These are phyloP conservation scores for Steatornis caripensis DNA, from an alignment of 2,113 vertebrate genomes.

Conservation along the genomic window DNA sequence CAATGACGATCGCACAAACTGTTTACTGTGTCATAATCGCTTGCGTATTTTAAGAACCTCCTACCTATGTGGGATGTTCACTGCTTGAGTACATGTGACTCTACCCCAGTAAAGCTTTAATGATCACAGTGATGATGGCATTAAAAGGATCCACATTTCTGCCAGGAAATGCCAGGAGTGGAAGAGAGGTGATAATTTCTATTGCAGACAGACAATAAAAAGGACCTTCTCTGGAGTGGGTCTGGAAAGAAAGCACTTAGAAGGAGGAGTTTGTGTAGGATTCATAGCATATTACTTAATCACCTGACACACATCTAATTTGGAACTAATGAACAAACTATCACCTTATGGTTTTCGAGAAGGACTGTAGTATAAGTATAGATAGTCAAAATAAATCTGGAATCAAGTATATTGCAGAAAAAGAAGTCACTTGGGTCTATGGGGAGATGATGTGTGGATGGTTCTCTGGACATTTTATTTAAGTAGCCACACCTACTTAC, in stretches of 20 bases:
- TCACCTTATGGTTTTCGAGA: background rate
- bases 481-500: background rate
- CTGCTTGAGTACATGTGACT: background rate
- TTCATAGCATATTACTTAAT: background rate
- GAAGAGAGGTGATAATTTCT: background rate
- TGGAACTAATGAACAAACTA: background rate
- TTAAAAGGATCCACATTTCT: background rate
- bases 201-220: background rate
- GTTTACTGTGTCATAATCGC: background rate
- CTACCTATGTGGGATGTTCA: background rate
- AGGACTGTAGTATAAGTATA: background rate
- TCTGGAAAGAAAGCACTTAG: background rate
- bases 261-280: background rate
- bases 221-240: background rate
- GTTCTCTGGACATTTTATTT: background rate
- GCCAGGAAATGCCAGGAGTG: background rate
- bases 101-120: conserved; percentile 12
- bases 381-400: background rate
- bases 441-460: background rate
- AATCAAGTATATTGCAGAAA: background rate
- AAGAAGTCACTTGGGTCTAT: background rate
- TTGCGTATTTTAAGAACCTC: background rate
- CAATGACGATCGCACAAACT: background rate
- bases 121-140: background rate
- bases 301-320: background rate